These are phyloP conservation scores for Hapalemur alaotrensis DNA, from an alignment of 2,797 vertebrate species.

Conservation along the genomic window DNA sequence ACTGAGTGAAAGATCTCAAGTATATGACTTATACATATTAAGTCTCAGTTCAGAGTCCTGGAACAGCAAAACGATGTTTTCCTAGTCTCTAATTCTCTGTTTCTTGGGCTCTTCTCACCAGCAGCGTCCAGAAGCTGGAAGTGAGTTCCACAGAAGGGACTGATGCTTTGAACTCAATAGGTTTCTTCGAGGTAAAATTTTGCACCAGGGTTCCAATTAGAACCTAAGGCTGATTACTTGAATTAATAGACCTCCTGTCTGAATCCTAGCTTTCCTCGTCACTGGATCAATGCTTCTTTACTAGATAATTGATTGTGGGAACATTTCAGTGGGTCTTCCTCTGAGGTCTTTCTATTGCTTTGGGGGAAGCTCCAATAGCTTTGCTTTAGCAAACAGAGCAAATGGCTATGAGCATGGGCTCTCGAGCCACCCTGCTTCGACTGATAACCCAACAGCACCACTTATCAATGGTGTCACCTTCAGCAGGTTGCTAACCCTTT, in stretches of 20 bases:
- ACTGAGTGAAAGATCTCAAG: not conserved
- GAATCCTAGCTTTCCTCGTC: not conserved
- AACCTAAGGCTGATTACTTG: constrained; percentile 15
- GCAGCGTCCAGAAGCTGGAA: not conserved
- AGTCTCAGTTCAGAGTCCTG: not conserved
- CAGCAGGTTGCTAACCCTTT: not conserved
- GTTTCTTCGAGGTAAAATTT: constrained; percentile 30
- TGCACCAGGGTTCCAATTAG: constrained; percentile 22
- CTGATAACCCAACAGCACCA: not conserved
- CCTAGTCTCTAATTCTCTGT: not conserved
- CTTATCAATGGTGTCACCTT: not conserved
- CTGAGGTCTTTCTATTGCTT: not conserved
- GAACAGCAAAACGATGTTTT: not conserved
- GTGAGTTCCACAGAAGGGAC: not conserved
- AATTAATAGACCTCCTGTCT: not conserved
- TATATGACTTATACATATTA: not conserved
- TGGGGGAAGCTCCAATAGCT: not conserved
- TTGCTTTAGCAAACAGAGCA: not conserved
- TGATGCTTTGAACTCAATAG: not conserved
- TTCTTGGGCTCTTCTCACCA: not conserved
- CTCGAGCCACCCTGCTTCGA: not conserved
- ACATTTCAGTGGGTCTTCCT: not conserved
- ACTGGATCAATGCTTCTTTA: not conserved
- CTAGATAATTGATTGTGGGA: not conserved
- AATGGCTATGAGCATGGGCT: not conserved